These are phyloP conservation scores for Batillaria attramentaria DNA, from an alignment of 1,140 invertebrate genomes.

Conservation along the genomic window DNA sequence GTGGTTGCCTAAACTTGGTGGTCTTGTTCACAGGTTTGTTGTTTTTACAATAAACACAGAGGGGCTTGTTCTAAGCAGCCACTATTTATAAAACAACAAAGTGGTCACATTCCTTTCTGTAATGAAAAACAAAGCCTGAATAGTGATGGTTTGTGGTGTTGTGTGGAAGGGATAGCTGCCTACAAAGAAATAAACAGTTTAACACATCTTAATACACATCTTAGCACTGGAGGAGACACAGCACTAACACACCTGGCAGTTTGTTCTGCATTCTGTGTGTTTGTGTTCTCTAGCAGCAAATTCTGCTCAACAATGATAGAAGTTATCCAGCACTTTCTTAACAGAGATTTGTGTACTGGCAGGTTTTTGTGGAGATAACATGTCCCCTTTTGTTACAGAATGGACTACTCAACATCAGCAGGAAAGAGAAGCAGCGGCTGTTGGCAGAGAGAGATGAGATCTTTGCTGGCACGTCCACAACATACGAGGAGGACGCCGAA, in stretches of 20 bases:
- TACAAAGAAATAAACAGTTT: neutral
- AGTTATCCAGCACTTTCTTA: neutral
- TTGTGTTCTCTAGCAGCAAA: neutral
- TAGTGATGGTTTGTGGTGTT: neutral
- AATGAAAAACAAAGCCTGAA: neutral
- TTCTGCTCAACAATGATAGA: neutral
- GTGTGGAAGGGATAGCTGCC: neutral
- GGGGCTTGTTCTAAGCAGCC: neutral
- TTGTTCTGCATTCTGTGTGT: neutral
- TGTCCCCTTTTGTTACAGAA: constrained; percentile 49
- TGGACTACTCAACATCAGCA: constrained; percentile 63
- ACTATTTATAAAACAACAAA: neutral
- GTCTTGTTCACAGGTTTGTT: too few species aligned
- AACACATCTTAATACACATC: neutral
- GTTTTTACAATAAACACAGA: neutral
- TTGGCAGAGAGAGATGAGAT: constrained; percentile 1
- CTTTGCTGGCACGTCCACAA: neutral
- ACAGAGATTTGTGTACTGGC: neutral
- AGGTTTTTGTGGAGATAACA: neutral
- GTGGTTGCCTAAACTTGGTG: too few species aligned
- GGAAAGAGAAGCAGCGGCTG: constrained; percentile 46
- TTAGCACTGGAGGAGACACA: neutral
- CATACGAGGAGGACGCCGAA: neutral
- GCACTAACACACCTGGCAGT: neutral
- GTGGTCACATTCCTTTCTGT: too few species aligned